These are phyloP conservation scores for Nemoura dubitans DNA, from an alignment of 2,888 invertebrate genomes.

Conservation along the genomic window DNA sequence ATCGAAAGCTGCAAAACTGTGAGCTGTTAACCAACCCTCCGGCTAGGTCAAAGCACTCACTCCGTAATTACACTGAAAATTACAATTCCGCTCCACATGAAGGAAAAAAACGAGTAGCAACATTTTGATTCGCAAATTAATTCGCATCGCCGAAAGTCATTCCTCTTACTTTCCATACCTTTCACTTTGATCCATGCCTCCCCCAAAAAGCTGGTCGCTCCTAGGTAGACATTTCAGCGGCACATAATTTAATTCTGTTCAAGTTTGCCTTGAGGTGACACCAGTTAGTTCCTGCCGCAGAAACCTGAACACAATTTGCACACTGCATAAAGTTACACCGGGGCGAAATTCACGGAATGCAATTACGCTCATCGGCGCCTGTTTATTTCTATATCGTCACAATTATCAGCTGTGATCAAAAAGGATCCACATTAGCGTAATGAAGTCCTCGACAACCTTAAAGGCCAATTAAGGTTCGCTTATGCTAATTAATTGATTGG, in stretches of 20 bases:
- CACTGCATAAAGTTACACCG: neutral
- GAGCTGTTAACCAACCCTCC: neutral
- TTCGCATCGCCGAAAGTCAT: neutral
- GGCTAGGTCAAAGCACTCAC: neutral
- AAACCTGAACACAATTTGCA: neutral
- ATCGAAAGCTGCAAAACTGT: neutral
- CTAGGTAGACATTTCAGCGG: neutral
- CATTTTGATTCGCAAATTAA: neutral
- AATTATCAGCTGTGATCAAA: neutral
- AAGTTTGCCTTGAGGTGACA: neutral
- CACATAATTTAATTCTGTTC: neutral
- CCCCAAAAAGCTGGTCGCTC: neutral
- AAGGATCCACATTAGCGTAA: neutral
- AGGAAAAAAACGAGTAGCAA: neutral
- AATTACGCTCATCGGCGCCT: neutral
- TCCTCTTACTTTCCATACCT: neutral
- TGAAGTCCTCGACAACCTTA: neutral
- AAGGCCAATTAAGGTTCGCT: neutral
- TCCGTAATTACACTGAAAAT: neutral
- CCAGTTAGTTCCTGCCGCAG: neutral
- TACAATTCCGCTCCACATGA: neutral
- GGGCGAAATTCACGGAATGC: neutral
- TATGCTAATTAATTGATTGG: neutral
- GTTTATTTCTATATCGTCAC: neutral
- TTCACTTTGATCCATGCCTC: neutral